Percentiles rank a stretch among this genome's conserved stretches.
phyloP scores from a whole-genome alignment of 2,888 invertebrate genomes.

The Orgyia antiqua region DNA sequence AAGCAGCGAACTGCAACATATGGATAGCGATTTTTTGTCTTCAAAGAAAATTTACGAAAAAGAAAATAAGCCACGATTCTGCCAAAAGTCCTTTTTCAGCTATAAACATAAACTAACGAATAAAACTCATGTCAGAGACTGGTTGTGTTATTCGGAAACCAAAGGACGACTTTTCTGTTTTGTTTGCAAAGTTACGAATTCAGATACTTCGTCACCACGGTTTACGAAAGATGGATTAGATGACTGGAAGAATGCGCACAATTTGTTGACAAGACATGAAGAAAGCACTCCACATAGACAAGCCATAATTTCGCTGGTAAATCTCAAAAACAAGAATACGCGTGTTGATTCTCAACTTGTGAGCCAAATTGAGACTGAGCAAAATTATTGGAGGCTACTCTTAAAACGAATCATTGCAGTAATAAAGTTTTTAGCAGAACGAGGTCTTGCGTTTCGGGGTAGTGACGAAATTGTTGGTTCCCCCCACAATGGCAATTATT shows the following conservation, averaged over 20 bases:
- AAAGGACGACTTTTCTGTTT: not conserved
- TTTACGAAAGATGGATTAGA: not conserved
- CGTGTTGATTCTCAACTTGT: not conserved
- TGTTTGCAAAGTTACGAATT: not conserved
- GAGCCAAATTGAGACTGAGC: not conserved
- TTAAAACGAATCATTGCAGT: constrained; percentile 2
- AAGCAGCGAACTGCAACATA: too few relatives aligned
- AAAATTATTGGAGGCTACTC: not conserved
- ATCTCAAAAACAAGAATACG: not conserved
- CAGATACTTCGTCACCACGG: not conserved
- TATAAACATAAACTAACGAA: not conserved
- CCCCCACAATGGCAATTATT: constrained; percentile 5
- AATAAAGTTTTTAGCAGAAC: not conserved
- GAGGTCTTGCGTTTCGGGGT: constrained; percentile 3
- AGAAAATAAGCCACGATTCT: too few relatives aligned
- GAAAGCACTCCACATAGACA: not conserved
- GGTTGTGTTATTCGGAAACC: not conserved
- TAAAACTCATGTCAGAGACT: not conserved
- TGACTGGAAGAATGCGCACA: not conserved
- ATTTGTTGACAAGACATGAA: not conserved
- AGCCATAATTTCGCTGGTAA: not conserved
- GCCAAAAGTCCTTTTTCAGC: too few relatives aligned
- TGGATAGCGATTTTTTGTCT: too few relatives aligned
- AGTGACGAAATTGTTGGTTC: not conserved
- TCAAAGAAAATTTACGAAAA: too few relatives aligned